phyloP scores from a whole-genome alignment of 2,888 invertebrate genomes.

The Rotaria socialis region DNA sequence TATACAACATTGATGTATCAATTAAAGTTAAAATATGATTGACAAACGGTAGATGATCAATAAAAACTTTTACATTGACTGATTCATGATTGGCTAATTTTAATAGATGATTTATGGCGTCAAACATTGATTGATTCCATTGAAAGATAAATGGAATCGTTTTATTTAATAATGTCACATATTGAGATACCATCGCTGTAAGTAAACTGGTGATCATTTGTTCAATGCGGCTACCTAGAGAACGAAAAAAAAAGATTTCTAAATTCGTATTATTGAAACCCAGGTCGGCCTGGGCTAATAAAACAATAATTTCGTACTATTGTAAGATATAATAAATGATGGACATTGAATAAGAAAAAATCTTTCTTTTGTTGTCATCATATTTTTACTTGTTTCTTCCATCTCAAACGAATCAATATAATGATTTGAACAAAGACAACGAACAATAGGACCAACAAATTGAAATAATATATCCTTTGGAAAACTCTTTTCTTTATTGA shows the following conservation, averaged over 20 bases:
- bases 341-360: neutral
- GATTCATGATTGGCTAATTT: neutral
- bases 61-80: neutral
- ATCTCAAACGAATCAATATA: neutral
- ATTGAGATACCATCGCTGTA: neutral
- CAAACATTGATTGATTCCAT: neutral
- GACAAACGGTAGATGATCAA: neutral
- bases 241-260: neutral
- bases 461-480: neutral
- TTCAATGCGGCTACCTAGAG: neutral
- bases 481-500: neutral
- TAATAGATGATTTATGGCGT: neutral
- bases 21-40: neutral
- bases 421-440: neutral
- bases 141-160: neutral
- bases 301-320: neutral
- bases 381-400: neutral
- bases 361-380: neutral
- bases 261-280: no score
- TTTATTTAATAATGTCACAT: neutral
- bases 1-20: neutral
- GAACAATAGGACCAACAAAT: neutral
- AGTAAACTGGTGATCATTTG: neutral
- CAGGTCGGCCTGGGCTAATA: no score
- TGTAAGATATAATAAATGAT: neutral